These are phyloP conservation scores for Diplolepis rosae DNA, from an alignment of 2,888 invertebrate genomes.

Conservation along the genomic window DNA sequence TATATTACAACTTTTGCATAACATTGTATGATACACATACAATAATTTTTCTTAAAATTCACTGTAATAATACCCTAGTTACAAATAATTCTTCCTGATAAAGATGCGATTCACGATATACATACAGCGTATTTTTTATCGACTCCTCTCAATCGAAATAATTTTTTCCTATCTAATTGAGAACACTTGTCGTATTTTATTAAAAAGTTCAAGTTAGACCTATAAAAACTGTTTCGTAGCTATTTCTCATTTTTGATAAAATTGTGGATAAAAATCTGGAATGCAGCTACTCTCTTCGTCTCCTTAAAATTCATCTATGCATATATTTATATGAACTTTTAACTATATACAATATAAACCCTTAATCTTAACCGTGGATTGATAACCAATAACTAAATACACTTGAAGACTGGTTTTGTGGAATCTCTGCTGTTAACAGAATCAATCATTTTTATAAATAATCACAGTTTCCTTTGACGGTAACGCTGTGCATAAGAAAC, in stretches of 20 bases:
- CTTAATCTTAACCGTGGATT: slow-evolving; percentile 13
- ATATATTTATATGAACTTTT: slow-evolving; percentile 18
- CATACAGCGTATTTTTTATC: neutral
- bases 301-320: neutral
- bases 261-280: neutral
- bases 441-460: slow-evolving; percentile 26
- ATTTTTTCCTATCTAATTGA: slow-evolving; percentile 10
- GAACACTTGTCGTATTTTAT: neutral
- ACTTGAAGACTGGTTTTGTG: slow-evolving; percentile 5
- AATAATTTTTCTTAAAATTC: neutral
- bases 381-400: slow-evolving; percentile 4
- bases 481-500: slow-evolving; percentile 62
- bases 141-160: neutral
- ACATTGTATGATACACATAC: slow-evolving; percentile 1
- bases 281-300: slow-evolving; percentile 1
- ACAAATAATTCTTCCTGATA: neutral
- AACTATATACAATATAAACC: slow-evolving; percentile 27
- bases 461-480: slow-evolving; percentile 63
- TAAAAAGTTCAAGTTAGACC: neutral
- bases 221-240: neutral
- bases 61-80: slow-evolving; percentile 1
- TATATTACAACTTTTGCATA: slow-evolving; percentile 17
- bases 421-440: neutral
- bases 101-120: neutral
- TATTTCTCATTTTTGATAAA: neutral